Evolutionary conservation across 2,888 invertebrate genomes (phyloP).

Genomic region (Nomada lathburiana): DNA sequence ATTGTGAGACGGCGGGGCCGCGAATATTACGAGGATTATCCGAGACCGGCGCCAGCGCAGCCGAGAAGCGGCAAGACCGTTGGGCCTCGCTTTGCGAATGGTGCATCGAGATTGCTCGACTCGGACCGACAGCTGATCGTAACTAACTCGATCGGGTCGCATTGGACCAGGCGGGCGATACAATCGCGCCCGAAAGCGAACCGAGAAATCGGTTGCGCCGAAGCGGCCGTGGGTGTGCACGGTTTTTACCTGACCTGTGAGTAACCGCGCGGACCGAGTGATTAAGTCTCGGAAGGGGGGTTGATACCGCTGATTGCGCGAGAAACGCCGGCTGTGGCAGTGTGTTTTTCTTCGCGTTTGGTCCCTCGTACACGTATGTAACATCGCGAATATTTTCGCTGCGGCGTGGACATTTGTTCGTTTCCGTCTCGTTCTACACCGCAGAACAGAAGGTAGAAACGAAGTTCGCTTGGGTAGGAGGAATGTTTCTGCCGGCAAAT

Average conservation of each 20-base stretch:
- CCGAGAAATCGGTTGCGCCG: background rate
- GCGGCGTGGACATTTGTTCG: too few species aligned
- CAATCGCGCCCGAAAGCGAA: background rate
- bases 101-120: slow-evolving; percentile 13
- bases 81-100: slow-evolving; percentile 19
- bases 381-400: too few species aligned
- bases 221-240: background rate
- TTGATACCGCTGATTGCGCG: background rate
- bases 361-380: too few species aligned
- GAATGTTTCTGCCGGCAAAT: too few species aligned
- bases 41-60: slow-evolving; percentile 14
- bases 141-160: background rate
- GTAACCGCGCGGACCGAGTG: background rate
- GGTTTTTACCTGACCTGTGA: background rate
- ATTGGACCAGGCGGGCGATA: background rate
- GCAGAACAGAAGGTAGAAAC: too few species aligned
- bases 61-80: slow-evolving; percentile 50
- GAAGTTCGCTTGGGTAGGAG: too few species aligned
- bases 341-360: too few species aligned
- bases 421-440: too few species aligned
- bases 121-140: background rate
- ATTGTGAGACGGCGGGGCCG: slow-evolving; percentile 11
- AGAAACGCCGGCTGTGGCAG: too few species aligned
- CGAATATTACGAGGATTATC: slow-evolving; percentile 70
- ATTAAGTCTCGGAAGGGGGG: background rate